Evolutionary conservation across 1,140 invertebrate species (phyloP).

Genomic region (Potamilus streckersoni): DNA sequence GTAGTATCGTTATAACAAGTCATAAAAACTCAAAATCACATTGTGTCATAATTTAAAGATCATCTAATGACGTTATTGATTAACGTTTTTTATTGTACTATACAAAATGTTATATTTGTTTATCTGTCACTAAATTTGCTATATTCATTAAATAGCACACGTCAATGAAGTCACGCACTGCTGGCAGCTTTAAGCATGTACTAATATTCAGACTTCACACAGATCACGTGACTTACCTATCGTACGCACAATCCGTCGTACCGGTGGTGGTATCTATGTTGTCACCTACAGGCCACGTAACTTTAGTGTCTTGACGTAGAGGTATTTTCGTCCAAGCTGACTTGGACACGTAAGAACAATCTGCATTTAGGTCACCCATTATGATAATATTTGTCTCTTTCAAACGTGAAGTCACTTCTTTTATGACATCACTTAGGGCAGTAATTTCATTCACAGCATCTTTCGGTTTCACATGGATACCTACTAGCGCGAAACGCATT

Average conservation of each 20-base stretch:
- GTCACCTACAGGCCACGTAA: conserved; percentile 61
- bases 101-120: too few relatives aligned
- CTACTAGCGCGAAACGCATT: conserved; percentile 24
- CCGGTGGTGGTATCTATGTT: conserved; percentile 59
- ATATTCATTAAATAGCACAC: too few relatives aligned
- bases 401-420: conserved; percentile 15
- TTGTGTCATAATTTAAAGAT: too few relatives aligned
- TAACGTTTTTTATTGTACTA: too few relatives aligned
- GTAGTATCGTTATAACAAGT: too few relatives aligned
- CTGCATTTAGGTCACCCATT: conserved; percentile 66
- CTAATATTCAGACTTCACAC: too few relatives aligned
- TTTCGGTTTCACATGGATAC: conserved; percentile 30
- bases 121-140: too few relatives aligned
- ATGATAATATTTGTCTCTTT: conserved; percentile 41
- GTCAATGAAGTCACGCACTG: too few relatives aligned
- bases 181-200: too few relatives aligned
- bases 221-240: conserved; percentile 36
- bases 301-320: conserved; percentile 45
- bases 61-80: too few relatives aligned
- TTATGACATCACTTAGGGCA: conserved; percentile 23
- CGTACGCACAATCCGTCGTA: conserved; percentile 63
- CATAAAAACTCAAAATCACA: too few relatives aligned
- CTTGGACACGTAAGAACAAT: conserved; percentile 57
- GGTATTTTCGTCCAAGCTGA: conserved; percentile 50
- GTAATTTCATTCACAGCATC: conserved; percentile 33